phyloP scores from a whole-genome alignment of 2,888 invertebrate genomes.

The Torymus tubicola region DNA sequence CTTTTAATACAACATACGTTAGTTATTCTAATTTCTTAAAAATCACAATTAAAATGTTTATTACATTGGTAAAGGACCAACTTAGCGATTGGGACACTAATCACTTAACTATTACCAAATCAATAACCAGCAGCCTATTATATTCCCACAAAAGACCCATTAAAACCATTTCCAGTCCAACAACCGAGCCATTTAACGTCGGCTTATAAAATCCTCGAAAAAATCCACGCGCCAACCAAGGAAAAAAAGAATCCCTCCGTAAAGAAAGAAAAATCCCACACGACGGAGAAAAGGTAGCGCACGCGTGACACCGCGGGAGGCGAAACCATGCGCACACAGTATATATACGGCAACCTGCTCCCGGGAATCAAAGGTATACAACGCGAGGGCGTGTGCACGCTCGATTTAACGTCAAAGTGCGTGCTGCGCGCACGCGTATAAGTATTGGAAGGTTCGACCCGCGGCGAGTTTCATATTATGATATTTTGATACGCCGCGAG shows the following conservation, averaged over 20 bases:
- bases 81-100: too few species aligned
- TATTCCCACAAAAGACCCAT: too few species aligned
- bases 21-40: too few species aligned
- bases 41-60: too few species aligned
- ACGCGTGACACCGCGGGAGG: conserved; percentile 31
- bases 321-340: neutral
- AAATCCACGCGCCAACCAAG: neutral
- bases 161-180: too few species aligned
- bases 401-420: conserved; percentile 62
- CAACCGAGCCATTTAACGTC: too few species aligned
- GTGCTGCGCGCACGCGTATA: neutral
- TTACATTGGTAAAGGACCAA: too few species aligned
- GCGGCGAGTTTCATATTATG: conserved; percentile 14
- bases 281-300: neutral
- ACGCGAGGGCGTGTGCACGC: conserved; percentile 43
- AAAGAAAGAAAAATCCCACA: too few species aligned
- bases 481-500: conserved; percentile 34
- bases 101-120: too few species aligned
- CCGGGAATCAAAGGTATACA: conserved; percentile 1
- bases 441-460: neutral
- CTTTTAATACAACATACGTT: too few species aligned
- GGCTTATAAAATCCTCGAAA: too few species aligned
- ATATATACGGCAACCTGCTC: conserved; percentile 12
- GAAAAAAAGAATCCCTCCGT: neutral
- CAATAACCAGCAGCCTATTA: neutral